Conservation (phyloP, 1,140 invertebrate species). For the Drosophila arawakana region DNA sequence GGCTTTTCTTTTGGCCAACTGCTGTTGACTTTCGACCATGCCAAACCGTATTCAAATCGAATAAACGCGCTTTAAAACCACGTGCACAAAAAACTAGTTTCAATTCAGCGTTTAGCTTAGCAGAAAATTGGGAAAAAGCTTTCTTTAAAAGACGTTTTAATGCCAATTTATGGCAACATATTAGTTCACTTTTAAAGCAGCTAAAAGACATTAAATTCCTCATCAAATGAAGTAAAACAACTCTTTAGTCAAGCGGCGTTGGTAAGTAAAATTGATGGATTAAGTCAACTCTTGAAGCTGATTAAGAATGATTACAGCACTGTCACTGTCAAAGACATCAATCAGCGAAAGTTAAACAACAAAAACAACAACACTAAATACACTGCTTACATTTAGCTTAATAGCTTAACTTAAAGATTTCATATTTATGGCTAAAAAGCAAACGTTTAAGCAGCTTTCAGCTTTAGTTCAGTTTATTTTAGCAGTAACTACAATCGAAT, state of each 20-base stretch:
- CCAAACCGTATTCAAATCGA: constrained; percentile 1
- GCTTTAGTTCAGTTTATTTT: constrained; percentile 5
- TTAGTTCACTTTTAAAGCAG: too few species aligned
- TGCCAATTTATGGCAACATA: too few species aligned
- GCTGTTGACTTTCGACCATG: neutral
- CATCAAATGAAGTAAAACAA: constrained; percentile 1
- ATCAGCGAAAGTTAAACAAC: neutral
- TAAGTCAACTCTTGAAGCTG: constrained; percentile 3
- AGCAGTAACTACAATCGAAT: constrained; percentile 33
- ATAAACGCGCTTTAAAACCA: too few species aligned
- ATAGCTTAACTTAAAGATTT: neutral
- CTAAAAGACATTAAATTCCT: too few species aligned
- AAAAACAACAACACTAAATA: too few species aligned
- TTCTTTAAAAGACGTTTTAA: too few species aligned
- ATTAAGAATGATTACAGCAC: constrained; percentile 2
- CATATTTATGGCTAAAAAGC: constrained; percentile 16
- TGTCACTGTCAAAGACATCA: neutral
- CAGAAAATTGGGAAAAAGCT: too few species aligned
- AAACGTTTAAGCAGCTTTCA: constrained; percentile 3
- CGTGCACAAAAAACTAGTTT: too few species aligned
- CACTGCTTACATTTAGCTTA: neutral
- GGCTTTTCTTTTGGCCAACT: neutral
- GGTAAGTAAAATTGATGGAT: constrained; percentile 2
- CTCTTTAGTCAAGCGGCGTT: neutral
- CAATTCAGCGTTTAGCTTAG: too few species aligned